phyloP scores from a whole-genome alignment of 1,140 invertebrate species.

The Mamestra configurata region DNA sequence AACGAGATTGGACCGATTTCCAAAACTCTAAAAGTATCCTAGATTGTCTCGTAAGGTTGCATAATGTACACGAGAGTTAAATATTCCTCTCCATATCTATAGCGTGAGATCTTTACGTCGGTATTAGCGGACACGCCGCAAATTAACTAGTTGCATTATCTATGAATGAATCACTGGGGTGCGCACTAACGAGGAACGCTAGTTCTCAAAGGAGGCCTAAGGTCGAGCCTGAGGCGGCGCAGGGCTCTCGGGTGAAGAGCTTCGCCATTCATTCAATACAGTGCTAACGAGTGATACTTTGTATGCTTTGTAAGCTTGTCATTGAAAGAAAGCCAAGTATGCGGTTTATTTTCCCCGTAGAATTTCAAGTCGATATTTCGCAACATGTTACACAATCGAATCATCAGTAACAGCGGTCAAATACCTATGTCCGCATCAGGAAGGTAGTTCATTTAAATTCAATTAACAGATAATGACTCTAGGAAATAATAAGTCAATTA shows the following conservation, averaged over 20 bases:
- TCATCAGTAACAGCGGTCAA: background rate
- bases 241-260: background rate
- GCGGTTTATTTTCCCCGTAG: background rate
- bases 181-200: constrained; percentile 5
- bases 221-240: background rate
- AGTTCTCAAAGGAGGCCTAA: background rate
- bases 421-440: too few relatives aligned
- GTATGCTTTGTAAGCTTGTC: background rate
- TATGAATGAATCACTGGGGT: background rate
- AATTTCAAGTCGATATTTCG: background rate
- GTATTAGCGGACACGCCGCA: background rate
- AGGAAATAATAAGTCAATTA: too few relatives aligned
- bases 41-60: too few relatives aligned
- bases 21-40: too few relatives aligned
- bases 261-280: background rate
- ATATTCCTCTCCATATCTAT: too few relatives aligned
- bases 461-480: background rate
- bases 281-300: background rate
- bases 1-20: too few relatives aligned
- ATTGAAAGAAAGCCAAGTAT: constrained; percentile 5
- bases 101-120: too few relatives aligned
- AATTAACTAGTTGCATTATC: constrained; percentile 3
- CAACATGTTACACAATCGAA: background rate
- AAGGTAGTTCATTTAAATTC: background rate
- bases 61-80: too few relatives aligned